A percentile compares a stretch with the other conserved stretches of the same genome.
phyloP scores from a whole-genome alignment of 2,888 invertebrate genomes.

The Tillus elongatus region DNA sequence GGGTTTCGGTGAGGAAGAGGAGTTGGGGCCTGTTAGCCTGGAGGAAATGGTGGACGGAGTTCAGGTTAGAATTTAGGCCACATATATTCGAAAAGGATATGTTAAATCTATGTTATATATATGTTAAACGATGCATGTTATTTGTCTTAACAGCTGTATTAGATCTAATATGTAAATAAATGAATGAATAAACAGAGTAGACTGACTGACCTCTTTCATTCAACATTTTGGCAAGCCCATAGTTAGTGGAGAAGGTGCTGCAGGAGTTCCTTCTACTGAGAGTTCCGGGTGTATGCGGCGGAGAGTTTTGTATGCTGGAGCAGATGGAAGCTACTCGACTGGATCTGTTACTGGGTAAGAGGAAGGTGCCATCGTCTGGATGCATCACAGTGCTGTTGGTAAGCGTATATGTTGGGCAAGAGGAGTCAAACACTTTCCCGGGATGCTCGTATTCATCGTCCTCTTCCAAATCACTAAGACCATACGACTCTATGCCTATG shows the following conservation, averaged over 20 bases:
- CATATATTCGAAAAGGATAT: too few relatives aligned
- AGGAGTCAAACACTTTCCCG: slow-evolving; percentile 65
- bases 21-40: too few relatives aligned
- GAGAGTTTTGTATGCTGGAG: slow-evolving; percentile 47
- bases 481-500: slow-evolving; percentile 62
- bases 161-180: neutral
- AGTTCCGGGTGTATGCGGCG: slow-evolving; percentile 42
- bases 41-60: too few relatives aligned
- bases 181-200: neutral
- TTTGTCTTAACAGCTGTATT: too few relatives aligned
- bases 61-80: too few relatives aligned
- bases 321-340: slow-evolving; percentile 59
- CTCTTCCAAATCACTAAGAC: slow-evolving; percentile 62
- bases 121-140: too few relatives aligned
- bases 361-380: slow-evolving; percentile 73
- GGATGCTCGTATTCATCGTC: slow-evolving; percentile 61
- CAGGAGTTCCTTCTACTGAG: slow-evolving; percentile 72
- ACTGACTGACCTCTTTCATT: slow-evolving; percentile 53
- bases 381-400: slow-evolving; percentile 86
- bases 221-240: slow-evolving; percentile 64
- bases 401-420: slow-evolving; percentile 73
- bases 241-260: slow-evolving; percentile 66
- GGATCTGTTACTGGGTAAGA: slow-evolving; percentile 51
- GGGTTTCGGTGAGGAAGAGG: too few relatives aligned
- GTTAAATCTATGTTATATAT: too few relatives aligned